Base-by-base conservation (phyloP, 1,140 invertebrate genomes). In the Drosophila nebulosa region DNA sequence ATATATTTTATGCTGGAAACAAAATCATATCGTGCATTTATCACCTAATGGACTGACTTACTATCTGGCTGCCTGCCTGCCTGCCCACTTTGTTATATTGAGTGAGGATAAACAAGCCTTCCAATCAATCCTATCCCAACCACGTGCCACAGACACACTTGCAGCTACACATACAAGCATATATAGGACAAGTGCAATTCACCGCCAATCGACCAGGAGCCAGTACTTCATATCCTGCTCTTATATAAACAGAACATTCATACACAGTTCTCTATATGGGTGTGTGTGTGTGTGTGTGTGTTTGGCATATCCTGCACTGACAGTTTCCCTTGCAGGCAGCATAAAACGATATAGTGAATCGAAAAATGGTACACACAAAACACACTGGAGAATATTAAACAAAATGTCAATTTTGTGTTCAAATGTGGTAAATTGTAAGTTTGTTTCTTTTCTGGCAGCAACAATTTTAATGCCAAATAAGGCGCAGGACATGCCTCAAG, bases 361-460 rank as follows among this genome's bases (percentile, higher is more conserved):
- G 39, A 53, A 53, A 30, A 26, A 22, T 55, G 16, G 3, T 18
- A 51, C 58, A 70, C 50, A 51, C 62, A 74, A 74, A 74, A 67
- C 66, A 66, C 81, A 74, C 73, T 65, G 59, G 58, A 79, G 77
- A 79, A 80, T 86, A 84, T 84, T 84, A 84, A 86, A 68, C 81
- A 86, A 86, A 85, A 86, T 86, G 81, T 69, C 81, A 85, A 85
- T 85, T 78, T 86, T 21, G 6, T 50, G 69, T n/a, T n/a, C n/a
- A n/a, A n/a, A n/a, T 78, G 80, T 55, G 26, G 24, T 18, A 55
- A 55, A 32, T 55, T 55, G 30, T 32, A 32, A 32, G 10, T 32
- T 32, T n/a, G n/a, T n/a, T 32, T 32, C 10, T 46, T 9, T 46
- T 30, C n/a, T 55, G 24, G 51, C 51, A 53, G 51, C 24, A 27